Evolutionary conservation across 1,140 invertebrate genomes (phyloP), one percentile per base, ranked within the genome.

Genomic region (Drosophila littoralis): DNA sequence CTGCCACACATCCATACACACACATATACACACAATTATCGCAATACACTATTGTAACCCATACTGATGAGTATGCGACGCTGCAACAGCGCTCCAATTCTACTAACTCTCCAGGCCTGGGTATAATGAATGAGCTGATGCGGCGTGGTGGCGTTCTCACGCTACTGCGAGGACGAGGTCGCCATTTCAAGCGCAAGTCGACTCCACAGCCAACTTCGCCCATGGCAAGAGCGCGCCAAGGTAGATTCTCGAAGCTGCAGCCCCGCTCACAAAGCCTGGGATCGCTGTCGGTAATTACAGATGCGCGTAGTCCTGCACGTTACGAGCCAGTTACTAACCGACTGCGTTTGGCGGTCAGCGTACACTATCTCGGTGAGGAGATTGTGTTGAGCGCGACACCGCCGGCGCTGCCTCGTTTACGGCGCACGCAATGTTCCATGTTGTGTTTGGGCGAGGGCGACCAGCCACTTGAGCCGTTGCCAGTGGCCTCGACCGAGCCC

Each of bases 271-370:
- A 91, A 57, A 92, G 91, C 73, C 83, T 92, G 7, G 91, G 91
- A 78, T 92, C 91, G 28, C 64, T 92, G 67, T 91, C 91, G 91
- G 91, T 92, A 92, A 92, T 89, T 92, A 77, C 68, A 54, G 64
- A 67, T 57, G 58, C 65, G 48, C 55, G 61, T 65, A 91, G 90
- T 79, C 83, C 90, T 74, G 85, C 84, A 75, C 85, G 84, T 63
- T 86, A 86, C 61, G 91, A 92, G 81, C 68, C 88, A 70, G 91
- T 91, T 83, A 92, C 91, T 91, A 92, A 92, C 78, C 78, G 83
- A 12, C 59, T 91, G 79, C 85, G 90, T 36, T 63, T 91, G 79
- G 81, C 88, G 58, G 82, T 85, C 50, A 92, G 91, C 55, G 76
- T 91, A 4, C 82, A 80, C 17, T 75, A 90, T 51, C 65, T 90